A percentile compares a stretch with the other conserved stretches of the same genome.
phyloP scores from a whole-genome alignment of 2,888 invertebrate genomes.

The Andrena trimmerana region DNA sequence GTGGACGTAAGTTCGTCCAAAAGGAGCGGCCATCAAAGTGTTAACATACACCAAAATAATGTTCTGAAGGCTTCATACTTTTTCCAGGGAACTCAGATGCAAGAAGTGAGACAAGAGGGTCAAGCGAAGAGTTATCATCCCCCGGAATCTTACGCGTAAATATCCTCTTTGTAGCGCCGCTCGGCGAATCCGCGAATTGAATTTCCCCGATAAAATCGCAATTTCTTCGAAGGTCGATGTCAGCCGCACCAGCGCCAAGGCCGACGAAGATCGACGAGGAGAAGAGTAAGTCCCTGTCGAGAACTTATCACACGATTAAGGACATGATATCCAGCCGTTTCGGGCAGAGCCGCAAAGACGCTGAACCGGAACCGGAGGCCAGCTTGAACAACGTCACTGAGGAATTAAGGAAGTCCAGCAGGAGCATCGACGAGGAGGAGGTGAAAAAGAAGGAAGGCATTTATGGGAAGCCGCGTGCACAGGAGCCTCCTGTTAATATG shows the following conservation, averaged over 20 bases:
- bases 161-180: slow-evolving; percentile 52
- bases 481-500: slow-evolving; percentile 77
- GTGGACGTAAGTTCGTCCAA: no score
- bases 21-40: no score
- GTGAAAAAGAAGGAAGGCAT: slow-evolving; percentile 86
- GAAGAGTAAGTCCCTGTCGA: slow-evolving; percentile 89
- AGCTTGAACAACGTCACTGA: slow-evolving; percentile 89
- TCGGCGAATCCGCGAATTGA: slow-evolving; percentile 3
- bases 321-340: slow-evolving; percentile 94
- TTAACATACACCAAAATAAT: no score
- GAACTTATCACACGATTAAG: slow-evolving; percentile 93
- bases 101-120: slow-evolving; percentile 79
- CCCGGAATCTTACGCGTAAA: slow-evolving; percentile 81
- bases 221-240: slow-evolving; percentile 73
- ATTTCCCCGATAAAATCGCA: slow-evolving; percentile 40
- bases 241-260: slow-evolving; percentile 76
- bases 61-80: background rate
- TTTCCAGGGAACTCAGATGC: slow-evolving; percentile 79
- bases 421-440: slow-evolving; percentile 83
- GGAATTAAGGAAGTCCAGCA: slow-evolving; percentile 86
- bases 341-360: slow-evolving; percentile 87
- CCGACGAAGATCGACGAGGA: slow-evolving; percentile 80
- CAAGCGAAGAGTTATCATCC: slow-evolving; percentile 77
- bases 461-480: slow-evolving; percentile 87
- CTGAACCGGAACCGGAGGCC: slow-evolving; percentile 85